Conservation (phyloP, 2,113 vertebrate genomes). For the Desmodus rotundus region DNA sequence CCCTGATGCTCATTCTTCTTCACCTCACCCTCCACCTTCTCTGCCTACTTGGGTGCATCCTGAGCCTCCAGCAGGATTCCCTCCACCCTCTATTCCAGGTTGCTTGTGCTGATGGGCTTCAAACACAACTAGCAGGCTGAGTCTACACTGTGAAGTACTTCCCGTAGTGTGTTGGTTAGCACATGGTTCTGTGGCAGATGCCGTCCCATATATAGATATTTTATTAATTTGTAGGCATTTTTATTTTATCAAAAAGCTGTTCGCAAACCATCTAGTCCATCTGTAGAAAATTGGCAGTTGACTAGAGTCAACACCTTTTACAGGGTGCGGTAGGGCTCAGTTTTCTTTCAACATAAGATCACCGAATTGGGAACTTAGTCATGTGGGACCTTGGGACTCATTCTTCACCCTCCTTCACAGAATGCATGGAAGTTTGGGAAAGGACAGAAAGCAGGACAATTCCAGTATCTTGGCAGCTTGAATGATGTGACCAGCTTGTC, state of each 20-base stretch:
- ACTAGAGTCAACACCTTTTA: background rate
- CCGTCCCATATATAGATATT: background rate
- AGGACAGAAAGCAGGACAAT: background rate
- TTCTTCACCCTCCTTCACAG: background rate
- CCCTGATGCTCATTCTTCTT: background rate
- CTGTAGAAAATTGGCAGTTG: background rate
- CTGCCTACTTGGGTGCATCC: background rate
- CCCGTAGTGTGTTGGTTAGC: background rate
- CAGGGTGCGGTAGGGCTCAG: background rate
- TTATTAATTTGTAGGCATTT: background rate
- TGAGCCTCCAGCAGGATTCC: background rate
- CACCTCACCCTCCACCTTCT: too few species aligned
- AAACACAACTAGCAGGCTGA: accelerated
- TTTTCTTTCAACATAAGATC: background rate
- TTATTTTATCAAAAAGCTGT: background rate
- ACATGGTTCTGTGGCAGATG: accelerated
- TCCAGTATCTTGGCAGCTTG: background rate
- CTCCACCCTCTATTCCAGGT: accelerated
- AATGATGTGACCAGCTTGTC: background rate
- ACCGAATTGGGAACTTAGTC: background rate
- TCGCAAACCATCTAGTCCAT: background rate
- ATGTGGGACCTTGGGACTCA: background rate
- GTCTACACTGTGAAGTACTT: accelerated
- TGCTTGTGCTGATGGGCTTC: background rate
- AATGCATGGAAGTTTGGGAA: background rate